Evolutionary conservation across 2,113 vertebrate species (phyloP).

Genomic region (Peromyscus californicus): DNA sequence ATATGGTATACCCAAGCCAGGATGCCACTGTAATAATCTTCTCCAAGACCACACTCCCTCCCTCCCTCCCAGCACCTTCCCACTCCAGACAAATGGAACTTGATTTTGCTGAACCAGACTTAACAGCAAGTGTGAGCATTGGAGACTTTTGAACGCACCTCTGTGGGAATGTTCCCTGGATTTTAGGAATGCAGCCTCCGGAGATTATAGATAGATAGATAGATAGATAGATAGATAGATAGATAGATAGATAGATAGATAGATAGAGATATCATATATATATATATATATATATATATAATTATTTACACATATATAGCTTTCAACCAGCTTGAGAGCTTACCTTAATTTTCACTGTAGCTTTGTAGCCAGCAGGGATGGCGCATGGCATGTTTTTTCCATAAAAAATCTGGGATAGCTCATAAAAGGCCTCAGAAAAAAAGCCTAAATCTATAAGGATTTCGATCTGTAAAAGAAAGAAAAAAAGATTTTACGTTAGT

Average conservation of each 20-base stretch:
- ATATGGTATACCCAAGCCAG: not conserved
- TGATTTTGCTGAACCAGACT: not conserved
- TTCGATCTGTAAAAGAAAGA: conserved; percentile 85
- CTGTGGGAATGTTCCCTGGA: not conserved
- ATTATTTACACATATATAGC: not conserved
- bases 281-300: not conserved
- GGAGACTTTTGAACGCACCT: not conserved
- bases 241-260: no score
- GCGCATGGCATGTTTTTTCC: conserved; percentile 86
- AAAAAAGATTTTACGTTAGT: conserved; percentile 61
- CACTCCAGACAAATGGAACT: not conserved
- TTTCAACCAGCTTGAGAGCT: conserved; percentile 29
- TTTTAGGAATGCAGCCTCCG: not conserved
- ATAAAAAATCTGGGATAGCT: conserved; percentile 84
- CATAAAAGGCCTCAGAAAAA: conserved; percentile 88
- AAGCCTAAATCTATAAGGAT: conserved; percentile 88
- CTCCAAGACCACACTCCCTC: not conserved
- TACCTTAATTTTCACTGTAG: conserved; percentile 83
- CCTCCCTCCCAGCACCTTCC: not conserved
- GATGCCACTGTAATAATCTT: not conserved
- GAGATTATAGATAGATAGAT: no score
- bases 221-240: no score
- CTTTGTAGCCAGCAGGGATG: conserved; percentile 83
- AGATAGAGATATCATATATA: no score
- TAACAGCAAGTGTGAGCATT: not conserved